Percentiles rank a stretch among this genome's conserved stretches.
Evolutionary conservation across 2,888 invertebrate genomes (phyloP).

Genomic region (Drosophila pseudotakahashii): DNA sequence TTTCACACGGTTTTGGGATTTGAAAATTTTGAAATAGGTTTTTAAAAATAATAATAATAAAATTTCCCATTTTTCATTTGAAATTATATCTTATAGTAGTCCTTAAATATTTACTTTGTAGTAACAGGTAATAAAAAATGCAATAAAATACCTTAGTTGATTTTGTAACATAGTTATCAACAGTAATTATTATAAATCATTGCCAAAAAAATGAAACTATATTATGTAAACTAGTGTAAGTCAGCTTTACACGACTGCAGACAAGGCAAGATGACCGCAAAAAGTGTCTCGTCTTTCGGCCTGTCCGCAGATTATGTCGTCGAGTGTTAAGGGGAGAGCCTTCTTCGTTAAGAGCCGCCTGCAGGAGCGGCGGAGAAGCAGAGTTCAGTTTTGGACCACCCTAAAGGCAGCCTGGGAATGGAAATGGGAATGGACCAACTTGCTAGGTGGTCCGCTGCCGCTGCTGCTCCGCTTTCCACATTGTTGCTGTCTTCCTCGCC

Average conservation of each 20-base stretch:
- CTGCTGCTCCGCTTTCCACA: constrained; percentile 35
- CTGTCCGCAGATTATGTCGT: constrained; percentile 49
- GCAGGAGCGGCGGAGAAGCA: constrained; percentile 31
- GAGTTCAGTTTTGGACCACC: constrained; percentile 65
- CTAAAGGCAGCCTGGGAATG: constrained; percentile 64
- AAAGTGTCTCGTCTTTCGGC: constrained; percentile 24
- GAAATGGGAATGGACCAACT: constrained; percentile 38
- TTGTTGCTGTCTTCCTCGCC: constrained; percentile 51
- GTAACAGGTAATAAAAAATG: no score
- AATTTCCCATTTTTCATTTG: no score
- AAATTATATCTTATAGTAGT: no score
- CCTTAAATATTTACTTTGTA: no score
- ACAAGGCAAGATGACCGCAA: constrained; percentile 11
- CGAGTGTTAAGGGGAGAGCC: constrained; percentile 53
- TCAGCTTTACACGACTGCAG: constrained; percentile 6
- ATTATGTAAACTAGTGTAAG: constrained; percentile 11
- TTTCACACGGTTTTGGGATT: no score
- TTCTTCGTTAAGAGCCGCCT: constrained; percentile 44
- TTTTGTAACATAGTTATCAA: no score
- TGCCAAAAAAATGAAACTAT: no score
- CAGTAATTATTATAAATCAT: no score
- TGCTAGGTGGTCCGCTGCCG: constrained; percentile 61
- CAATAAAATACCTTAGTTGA: no score
- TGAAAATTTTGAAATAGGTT: no score
- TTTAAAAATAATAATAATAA: no score